These are phyloP conservation scores for Oenanthe melanoleuca DNA, from an alignment of 2,113 vertebrate species.

Conservation along the genomic window DNA sequence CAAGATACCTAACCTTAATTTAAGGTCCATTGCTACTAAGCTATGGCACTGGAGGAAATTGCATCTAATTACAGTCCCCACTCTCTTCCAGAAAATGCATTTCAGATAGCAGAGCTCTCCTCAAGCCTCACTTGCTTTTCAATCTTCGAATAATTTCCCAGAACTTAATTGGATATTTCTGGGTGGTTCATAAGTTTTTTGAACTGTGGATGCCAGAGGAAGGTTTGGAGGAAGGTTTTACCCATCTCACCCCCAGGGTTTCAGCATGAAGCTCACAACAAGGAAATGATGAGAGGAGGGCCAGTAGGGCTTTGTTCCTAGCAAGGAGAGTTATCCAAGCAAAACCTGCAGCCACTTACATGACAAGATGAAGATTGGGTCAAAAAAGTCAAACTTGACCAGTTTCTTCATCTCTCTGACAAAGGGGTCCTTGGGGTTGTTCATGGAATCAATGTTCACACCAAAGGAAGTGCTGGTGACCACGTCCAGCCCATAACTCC, in stretches of 20 bases:
- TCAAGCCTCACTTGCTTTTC: neutral
- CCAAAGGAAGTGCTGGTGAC: constrained; percentile 85
- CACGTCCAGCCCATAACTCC: constrained; percentile 86
- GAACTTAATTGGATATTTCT: neutral
- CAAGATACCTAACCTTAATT: neutral
- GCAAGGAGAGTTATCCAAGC: neutral
- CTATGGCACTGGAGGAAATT: neutral
- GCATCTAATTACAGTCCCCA: neutral
- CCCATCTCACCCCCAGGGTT: neutral
- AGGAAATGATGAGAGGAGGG: neutral
- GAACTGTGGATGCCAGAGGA: neutral
- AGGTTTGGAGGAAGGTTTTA: neutral
- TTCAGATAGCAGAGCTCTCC: neutral
- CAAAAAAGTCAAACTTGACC: constrained; percentile 70
- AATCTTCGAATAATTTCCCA: neutral
- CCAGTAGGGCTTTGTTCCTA: neutral
- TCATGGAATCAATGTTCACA: constrained; percentile 85
- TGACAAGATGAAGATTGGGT: constrained; percentile 51
- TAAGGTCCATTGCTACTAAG: neutral
- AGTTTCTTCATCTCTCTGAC: constrained; percentile 78
- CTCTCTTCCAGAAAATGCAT: neutral
- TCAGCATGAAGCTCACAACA: neutral
- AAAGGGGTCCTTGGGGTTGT: constrained; percentile 84
- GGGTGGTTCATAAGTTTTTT: neutral
- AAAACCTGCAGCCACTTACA: constrained; percentile 56